Evolutionary conservation across 2,888 invertebrate genomes (phyloP).

Genomic region (Ditylenchus weischeri): DNA sequence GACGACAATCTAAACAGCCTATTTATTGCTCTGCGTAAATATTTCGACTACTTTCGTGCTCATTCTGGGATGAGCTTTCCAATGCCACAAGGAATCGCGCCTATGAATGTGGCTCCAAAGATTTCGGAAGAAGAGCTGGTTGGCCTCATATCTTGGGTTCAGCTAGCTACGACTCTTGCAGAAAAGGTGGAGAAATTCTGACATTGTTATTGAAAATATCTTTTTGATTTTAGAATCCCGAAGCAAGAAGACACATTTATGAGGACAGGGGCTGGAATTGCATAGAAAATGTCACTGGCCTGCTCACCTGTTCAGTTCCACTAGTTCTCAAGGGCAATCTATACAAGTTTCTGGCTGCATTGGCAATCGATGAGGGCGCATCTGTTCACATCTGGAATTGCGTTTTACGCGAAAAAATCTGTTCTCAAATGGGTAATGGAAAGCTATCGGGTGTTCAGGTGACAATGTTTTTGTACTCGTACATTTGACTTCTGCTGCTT

Average conservation of each 20-base stretch:
- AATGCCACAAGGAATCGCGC: background rate
- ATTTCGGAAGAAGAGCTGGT: slow-evolving; percentile 27
- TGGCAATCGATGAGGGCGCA: slow-evolving; percentile 40
- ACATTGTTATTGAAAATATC: background rate
- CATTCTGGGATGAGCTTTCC: slow-evolving; percentile 13
- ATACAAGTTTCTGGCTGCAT: slow-evolving; percentile 39
- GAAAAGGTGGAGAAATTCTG: slow-evolving; percentile 13
- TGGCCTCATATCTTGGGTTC: slow-evolving; percentile 32
- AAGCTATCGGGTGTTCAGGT: slow-evolving; percentile 43
- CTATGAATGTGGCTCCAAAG: slow-evolving; percentile 18
- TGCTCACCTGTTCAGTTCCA: slow-evolving; percentile 30
- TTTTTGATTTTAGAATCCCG: slow-evolving; percentile 26
- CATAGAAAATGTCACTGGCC: slow-evolving; percentile 28
- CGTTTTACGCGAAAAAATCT: slow-evolving; percentile 39
- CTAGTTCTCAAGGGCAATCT: slow-evolving; percentile 38
- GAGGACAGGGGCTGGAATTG: slow-evolving; percentile 29
- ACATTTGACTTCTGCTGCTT: background rate
- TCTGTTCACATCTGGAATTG: slow-evolving; percentile 43
- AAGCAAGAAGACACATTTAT: slow-evolving; percentile 31
- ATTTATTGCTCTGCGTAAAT: slow-evolving; percentile 32
- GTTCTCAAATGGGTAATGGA: slow-evolving; percentile 30
- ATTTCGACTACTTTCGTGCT: slow-evolving; percentile 32
- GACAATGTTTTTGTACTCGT: background rate
- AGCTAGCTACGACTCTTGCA: slow-evolving; percentile 32
- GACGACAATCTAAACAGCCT: slow-evolving; percentile 30